Evolutionary conservation across 2,888 invertebrate species (phyloP).

Genomic region (Drosophila emarginata): DNA sequence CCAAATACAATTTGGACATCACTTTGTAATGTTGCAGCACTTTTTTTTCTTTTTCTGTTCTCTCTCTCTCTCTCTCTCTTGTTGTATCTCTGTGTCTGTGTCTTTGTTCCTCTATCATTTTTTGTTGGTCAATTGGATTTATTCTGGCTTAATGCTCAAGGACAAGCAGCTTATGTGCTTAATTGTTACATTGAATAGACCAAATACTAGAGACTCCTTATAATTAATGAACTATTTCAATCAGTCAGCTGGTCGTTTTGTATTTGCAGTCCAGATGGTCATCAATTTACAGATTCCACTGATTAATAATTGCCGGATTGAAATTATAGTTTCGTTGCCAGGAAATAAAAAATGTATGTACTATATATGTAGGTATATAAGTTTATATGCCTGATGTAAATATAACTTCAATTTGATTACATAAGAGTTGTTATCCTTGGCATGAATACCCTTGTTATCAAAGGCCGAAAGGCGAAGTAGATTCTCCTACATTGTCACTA

Average conservation of each 20-base stretch:
- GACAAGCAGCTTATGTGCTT: conserved; percentile 16
- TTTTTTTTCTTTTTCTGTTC: too few species aligned
- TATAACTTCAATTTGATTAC: conserved; percentile 10
- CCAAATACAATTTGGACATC: too few species aligned
- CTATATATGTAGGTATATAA: not conserved
- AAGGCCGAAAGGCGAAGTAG: conserved; percentile 1
- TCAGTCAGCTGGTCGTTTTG: not conserved
- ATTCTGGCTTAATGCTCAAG: conserved; percentile 7
- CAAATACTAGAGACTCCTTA: not conserved
- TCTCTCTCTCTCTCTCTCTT: too few species aligned
- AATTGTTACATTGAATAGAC: conserved; percentile 6
- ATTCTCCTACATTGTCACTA: conserved; percentile 38
- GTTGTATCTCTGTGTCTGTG: too few species aligned
- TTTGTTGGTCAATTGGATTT: conserved; percentile 3
- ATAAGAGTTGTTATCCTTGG: conserved; percentile 13
- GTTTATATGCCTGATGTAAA: not conserved
- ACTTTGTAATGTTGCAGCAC: too few species aligned
- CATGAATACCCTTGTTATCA: conserved; percentile 29
- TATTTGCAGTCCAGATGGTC: not conserved
- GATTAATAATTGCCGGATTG: conserved; percentile 37
- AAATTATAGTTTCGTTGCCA: not conserved
- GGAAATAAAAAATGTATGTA: not conserved
- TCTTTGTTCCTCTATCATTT: not conserved
- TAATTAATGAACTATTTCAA: conserved; percentile 9
- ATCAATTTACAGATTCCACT: conserved; percentile 24